Conservation (phyloP, 2,113 vertebrate species). For the Oryzias curvinotus region DNA sequence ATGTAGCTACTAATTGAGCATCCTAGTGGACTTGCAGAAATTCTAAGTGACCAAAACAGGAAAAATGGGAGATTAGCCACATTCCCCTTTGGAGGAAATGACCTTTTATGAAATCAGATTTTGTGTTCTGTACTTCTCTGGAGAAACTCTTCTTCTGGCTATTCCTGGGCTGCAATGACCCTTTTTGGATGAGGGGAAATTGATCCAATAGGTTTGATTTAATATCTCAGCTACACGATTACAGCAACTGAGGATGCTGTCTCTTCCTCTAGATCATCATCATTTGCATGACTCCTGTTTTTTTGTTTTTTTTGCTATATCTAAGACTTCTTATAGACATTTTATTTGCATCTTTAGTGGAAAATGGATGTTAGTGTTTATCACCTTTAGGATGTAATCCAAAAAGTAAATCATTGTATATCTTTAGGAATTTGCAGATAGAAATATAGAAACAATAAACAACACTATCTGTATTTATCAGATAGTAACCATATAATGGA, state of each 20-base stretch:
- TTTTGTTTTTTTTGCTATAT: background rate
- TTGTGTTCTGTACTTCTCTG: constrained; percentile 37
- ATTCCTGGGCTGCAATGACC: constrained; percentile 66
- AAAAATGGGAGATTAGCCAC: constrained; percentile 12
- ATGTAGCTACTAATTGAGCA: too few relatives aligned
- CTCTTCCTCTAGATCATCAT: background rate
- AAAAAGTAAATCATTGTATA: too few relatives aligned
- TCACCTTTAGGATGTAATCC: too few relatives aligned
- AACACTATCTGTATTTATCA: too few relatives aligned
- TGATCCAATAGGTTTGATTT: constrained; percentile 69
- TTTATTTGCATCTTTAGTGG: too few relatives aligned
- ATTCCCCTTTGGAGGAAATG: constrained; percentile 24
- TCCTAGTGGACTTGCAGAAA: background rate
- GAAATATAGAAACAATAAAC: too few relatives aligned
- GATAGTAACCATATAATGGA: too few relatives aligned
- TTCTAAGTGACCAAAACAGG: constrained; percentile 17
- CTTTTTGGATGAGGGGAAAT: constrained; percentile 67
- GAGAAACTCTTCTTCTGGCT: constrained; percentile 51
- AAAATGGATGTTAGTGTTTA: too few relatives aligned
- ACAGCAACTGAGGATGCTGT: constrained; percentile 18
- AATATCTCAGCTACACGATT: constrained; percentile 48
- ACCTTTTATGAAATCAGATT: constrained; percentile 69
- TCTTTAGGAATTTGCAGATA: too few relatives aligned
- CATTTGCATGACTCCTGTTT: background rate
- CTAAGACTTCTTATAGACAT: background rate